phyloP scores from a whole-genome alignment of 2,888 invertebrate genomes.

The Tenthredo amoena region DNA sequence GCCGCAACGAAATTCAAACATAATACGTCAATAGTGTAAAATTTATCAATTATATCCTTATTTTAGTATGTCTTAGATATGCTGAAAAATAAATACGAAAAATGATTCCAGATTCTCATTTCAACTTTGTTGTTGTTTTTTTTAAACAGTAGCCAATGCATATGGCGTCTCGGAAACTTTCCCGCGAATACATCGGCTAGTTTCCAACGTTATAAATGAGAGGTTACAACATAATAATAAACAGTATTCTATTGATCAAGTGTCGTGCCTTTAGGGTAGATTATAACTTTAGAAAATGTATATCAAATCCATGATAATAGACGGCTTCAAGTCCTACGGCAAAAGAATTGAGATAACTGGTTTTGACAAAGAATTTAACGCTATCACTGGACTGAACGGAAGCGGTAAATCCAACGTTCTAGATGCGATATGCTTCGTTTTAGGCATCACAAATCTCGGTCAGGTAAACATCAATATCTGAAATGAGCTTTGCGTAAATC shows the following conservation, averaged over 20 bases:
- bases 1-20: too few species aligned
- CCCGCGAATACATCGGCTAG: too few species aligned
- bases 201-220: too few species aligned
- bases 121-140: too few species aligned
- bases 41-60: too few species aligned
- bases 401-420: conserved; percentile 98
- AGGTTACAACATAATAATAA: too few species aligned
- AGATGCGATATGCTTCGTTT: conserved; percentile 98
- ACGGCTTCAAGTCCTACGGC: conserved; percentile 99
- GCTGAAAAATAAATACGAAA: too few species aligned
- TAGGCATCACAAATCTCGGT: conserved; percentile 95
- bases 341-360: conserved; percentile 93
- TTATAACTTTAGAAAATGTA: conserved; percentile 83
- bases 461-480: conserved; percentile 84
- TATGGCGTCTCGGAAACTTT: too few species aligned
- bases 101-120: too few species aligned
- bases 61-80: too few species aligned
- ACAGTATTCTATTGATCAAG: not conserved
- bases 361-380: conserved; percentile 97
- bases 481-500: not conserved
- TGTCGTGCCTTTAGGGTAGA: not conserved
- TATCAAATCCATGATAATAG: conserved; percentile 94
- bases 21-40: too few species aligned
- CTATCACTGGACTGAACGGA: conserved; percentile 98
- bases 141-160: too few species aligned